phyloP scores from a whole-genome alignment of 2,113 vertebrate species.

The Melanerpes formicivorus region DNA sequence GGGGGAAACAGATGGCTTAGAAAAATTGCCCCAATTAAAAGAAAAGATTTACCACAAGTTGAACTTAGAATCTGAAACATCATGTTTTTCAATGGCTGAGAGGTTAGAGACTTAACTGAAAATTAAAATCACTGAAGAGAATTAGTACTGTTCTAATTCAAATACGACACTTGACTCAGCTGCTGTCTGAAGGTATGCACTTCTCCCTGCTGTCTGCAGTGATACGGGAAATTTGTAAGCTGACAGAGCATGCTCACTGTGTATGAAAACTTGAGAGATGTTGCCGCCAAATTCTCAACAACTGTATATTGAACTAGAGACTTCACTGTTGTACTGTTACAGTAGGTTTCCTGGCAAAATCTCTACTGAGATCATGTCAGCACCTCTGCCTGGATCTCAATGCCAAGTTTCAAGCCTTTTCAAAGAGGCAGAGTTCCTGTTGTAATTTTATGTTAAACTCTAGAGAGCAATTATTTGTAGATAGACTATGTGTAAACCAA shows the following conservation, averaged over 20 bases:
- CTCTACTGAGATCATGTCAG: background rate
- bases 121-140: too few species aligned
- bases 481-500: background rate
- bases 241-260: background rate
- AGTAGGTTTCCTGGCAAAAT: background rate
- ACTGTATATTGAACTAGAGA: background rate
- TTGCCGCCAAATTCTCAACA: background rate
- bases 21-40: conserved; percentile 54
- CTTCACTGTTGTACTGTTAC: background rate
- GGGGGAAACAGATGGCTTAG: conserved; percentile 39
- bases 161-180: background rate
- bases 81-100: conserved; percentile 9
- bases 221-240: background rate
- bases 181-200: background rate
- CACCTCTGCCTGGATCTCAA: background rate
- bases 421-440: background rate
- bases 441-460: background rate
- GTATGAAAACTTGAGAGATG: background rate
- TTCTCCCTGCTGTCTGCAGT: background rate
- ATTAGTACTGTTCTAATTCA: too few species aligned
- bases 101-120: background rate
- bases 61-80: conserved; percentile 48
- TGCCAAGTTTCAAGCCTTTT: background rate
- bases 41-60: conserved; percentile 45
- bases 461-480: background rate